These are phyloP conservation scores for Scaptomyza reducta DNA, from an alignment of 2,888 invertebrate genomes.

Conservation along the genomic window DNA sequence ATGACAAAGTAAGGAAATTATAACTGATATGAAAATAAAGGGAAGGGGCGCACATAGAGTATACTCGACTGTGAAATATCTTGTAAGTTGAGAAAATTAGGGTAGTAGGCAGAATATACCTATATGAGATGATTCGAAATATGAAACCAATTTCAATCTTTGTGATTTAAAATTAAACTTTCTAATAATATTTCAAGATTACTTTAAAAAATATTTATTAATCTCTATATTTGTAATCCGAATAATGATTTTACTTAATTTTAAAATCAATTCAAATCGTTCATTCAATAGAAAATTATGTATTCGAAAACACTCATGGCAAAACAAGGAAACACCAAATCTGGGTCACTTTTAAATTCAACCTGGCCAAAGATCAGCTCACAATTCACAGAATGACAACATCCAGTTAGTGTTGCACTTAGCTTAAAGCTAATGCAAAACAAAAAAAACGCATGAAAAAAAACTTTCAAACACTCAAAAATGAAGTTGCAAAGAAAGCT, in stretches of 20 bases:
- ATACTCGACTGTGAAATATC: not conserved
- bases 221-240: too few relatives aligned
- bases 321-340: slow-evolving; percentile 4
- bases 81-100: not conserved
- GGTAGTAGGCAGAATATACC: too few relatives aligned
- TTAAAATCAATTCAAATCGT: too few relatives aligned
- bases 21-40: slow-evolving; percentile 7
- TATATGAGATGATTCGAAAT: too few relatives aligned
- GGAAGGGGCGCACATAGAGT: not conserved
- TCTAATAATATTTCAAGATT: too few relatives aligned
- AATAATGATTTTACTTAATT: too few relatives aligned
- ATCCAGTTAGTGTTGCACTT: not conserved
- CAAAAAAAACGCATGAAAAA: not conserved
- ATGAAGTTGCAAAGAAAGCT: slow-evolving; percentile 38
- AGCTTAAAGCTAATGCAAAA: slow-evolving; percentile 28
- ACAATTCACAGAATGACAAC: not conserved
- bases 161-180: too few relatives aligned
- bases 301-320: not conserved
- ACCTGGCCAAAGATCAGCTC: slow-evolving; percentile 2
- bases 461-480: slow-evolving; percentile 14
- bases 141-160: too few relatives aligned
- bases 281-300: too few relatives aligned
- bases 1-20: slow-evolving; percentile 24
- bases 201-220: too few relatives aligned
- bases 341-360: slow-evolving; percentile 21